A percentile compares a stretch with the other conserved stretches of the same genome.
phyloP scores from a whole-genome alignment of 1,140 invertebrate species.

The Platorchestia sp. region DNA sequence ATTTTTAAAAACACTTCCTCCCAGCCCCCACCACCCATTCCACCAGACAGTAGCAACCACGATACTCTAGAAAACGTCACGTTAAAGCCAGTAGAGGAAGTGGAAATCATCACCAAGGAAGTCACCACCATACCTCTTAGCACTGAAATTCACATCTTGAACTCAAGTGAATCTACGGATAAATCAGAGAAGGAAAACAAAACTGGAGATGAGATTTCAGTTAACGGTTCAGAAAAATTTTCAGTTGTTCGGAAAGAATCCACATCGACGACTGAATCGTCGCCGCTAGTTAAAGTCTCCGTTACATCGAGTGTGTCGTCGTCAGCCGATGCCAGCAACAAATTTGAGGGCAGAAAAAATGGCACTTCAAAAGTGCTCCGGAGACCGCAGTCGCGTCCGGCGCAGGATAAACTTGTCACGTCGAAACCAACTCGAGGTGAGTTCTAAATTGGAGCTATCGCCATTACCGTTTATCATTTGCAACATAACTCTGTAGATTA shows the following conservation, averaged over 20 bases:
- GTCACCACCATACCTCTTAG: not conserved
- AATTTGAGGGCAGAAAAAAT: not conserved
- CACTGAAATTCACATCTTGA: not conserved
- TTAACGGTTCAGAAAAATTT: not conserved
- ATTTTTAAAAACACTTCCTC: slow-evolving; percentile 14
- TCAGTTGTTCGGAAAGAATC: not conserved
- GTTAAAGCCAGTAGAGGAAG: not conserved
- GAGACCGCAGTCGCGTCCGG: not conserved
- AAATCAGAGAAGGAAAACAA: not conserved
- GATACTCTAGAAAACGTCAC: not conserved
- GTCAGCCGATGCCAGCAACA: not conserved
- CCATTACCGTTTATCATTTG: not conserved
- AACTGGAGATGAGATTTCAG: not conserved
- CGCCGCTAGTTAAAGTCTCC: not conserved
- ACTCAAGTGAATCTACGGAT: not conserved
- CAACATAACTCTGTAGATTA: not conserved
- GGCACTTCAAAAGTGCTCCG: not conserved
- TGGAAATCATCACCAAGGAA: not conserved
- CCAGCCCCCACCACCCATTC: slow-evolving; percentile 6
- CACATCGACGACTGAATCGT: not conserved
- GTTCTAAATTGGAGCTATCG: not conserved
- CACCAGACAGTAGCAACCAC: not conserved
- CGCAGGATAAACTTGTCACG: not conserved
- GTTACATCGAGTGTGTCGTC: slow-evolving; percentile 18
- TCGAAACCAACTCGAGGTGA: not conserved